These are phyloP conservation scores for Propithecus coquereli DNA, from an alignment of 2,113 vertebrate species.

Conservation along the genomic window DNA sequence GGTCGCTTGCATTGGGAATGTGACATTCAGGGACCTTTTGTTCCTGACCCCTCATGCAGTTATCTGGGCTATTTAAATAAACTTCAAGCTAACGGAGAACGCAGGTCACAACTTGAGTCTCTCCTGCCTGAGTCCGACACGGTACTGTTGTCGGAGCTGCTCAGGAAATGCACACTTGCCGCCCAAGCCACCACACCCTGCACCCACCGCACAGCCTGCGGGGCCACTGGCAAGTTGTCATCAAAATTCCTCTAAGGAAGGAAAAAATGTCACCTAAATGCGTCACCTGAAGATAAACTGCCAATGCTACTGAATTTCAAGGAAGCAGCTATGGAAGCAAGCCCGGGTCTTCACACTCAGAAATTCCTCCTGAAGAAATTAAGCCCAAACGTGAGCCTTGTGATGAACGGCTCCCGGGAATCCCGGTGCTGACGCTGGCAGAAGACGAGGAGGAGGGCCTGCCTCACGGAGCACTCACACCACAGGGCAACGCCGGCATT, in stretches of 20 bases:
- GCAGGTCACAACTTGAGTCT: background rate
- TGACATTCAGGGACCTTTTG: background rate
- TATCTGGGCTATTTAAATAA: too few relatives aligned
- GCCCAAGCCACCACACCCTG: background rate
- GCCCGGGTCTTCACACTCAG: background rate
- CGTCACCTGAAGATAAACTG: background rate
- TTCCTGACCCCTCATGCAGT: background rate
- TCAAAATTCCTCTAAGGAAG: background rate
- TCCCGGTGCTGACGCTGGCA: too few relatives aligned
- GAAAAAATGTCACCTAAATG: background rate
- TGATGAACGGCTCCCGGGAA: too few relatives aligned
- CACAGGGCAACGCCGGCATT: background rate
- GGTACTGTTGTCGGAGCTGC: fast-evolving
- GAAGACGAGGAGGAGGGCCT: background rate
- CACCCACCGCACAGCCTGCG: background rate
- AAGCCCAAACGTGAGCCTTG: background rate
- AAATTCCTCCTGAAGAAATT: background rate
- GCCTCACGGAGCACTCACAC: background rate
- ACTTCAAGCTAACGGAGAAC: background rate
- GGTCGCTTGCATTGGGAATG: fast-evolving
- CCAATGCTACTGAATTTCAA: background rate
- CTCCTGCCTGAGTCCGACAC: background rate
- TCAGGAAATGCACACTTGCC: background rate
- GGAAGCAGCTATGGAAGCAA: background rate
- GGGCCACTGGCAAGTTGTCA: background rate